A percentile compares a stretch with the other conserved stretches of the same genome.
Conservation (phyloP, 2,888 invertebrate species). For the Chrysolina americana region DNA sequence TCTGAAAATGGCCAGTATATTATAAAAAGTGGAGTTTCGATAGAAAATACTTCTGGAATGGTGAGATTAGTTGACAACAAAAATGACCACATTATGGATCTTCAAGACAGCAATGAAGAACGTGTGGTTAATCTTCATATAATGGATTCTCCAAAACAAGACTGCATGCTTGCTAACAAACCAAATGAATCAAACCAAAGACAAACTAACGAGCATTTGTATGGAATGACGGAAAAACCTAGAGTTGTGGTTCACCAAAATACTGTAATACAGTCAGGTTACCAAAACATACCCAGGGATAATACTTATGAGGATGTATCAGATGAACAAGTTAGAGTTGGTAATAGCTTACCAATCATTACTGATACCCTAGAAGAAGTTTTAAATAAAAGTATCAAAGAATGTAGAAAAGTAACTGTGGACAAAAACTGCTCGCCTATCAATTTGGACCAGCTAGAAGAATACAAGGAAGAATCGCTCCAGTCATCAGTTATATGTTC, state of each 20-base stretch:
- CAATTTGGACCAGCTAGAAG: constrained; percentile 53
- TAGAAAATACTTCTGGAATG: constrained; percentile 57
- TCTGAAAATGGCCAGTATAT: constrained; percentile 61
- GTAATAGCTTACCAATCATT: constrained; percentile 43
- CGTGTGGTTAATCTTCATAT: constrained; percentile 60
- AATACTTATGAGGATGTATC: background rate
- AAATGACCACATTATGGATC: constrained; percentile 44
- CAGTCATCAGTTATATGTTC: constrained; percentile 35
- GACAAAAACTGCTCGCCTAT: constrained; percentile 61
- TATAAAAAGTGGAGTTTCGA: constrained; percentile 57
- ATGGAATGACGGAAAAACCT: constrained; percentile 36
- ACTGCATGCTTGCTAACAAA: constrained; percentile 56
- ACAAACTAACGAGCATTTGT: constrained; percentile 31
- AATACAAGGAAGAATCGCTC: constrained; percentile 45
- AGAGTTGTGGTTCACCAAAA: constrained; percentile 57
- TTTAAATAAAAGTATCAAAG: constrained; percentile 44
- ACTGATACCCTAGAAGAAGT: constrained; percentile 45
- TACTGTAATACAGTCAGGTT: constrained; percentile 48
- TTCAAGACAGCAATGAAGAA: constrained; percentile 49
- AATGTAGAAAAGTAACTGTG: constrained; percentile 52
- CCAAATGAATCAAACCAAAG: constrained; percentile 45
- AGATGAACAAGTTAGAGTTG: constrained; percentile 35
- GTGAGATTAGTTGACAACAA: constrained; percentile 57
- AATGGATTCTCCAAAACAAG: constrained; percentile 56
- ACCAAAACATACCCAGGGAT: constrained; percentile 28